Base-by-base conservation (phyloP, 1,140 invertebrate genomes). In the Hermetia illucens region DNA sequence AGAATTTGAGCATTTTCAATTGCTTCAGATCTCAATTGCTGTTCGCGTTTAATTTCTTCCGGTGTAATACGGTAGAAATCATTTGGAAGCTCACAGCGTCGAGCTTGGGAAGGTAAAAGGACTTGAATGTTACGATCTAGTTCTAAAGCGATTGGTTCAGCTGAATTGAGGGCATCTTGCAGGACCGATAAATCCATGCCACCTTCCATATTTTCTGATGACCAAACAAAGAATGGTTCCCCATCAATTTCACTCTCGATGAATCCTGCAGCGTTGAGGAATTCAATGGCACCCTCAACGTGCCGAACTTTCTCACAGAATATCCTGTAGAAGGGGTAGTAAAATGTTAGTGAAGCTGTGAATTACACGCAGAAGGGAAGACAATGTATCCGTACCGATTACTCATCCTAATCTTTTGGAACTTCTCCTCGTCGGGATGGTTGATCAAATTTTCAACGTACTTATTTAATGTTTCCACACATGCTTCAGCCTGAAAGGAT, bases 381-480 rank as follows among this genome's bases (percentile, higher is more conserved):
- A 27, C 24, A 27, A 6, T 10, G 15, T 5, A 10, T 21, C 4
- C 21, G 8, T 30, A 45, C 44, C 77, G 79, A 61, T 93, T 96
- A 3, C 71, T 74, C 63, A 85, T 73, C 42, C 89, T 66, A 41
- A 96, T 94, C 67, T 87, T 91, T 45, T 79, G 78, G 61, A 79
- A 95, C 54, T 95, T 96, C 46, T 85, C 78, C 50, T 93, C 86
- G 8, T 69, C 66, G 1, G 88, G 89, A 63, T 91, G 74, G 13
- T 74, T 74, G 12, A 91, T 68, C 16, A 95, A 82, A 60, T 96
- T 96, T 50, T 91, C 83, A 39, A 95, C 63, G 65, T 94, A 94
- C 61, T 87, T 90, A 47, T 72, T 75, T 4, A 96, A 56, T 4
- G 84, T 90, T 47, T 92, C 82, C 5, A 92, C 71, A 54, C 91